phyloP scores from a whole-genome alignment of 2,797 vertebrate genomes.

The Siniperca undulata region DNA sequence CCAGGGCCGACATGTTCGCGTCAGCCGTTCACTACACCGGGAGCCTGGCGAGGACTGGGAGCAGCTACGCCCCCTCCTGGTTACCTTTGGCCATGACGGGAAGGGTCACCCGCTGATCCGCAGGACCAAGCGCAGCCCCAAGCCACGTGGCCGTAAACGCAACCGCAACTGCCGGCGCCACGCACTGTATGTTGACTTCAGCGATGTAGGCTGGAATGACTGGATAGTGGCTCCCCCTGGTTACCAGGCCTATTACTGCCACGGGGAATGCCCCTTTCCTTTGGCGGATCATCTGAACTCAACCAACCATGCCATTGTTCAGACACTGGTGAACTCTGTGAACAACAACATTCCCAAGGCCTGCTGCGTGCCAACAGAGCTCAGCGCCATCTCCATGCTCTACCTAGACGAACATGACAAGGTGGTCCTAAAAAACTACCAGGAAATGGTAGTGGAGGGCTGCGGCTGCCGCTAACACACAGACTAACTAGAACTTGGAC shows the following conservation, averaged over 20 bases:
- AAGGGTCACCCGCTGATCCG: constrained; percentile 93
- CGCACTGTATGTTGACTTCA: constrained; percentile 98
- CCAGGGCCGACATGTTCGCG: constrained; percentile 93
- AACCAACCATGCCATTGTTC: constrained; percentile 99
- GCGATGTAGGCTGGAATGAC: constrained; percentile 99
- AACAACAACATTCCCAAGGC: constrained; percentile 99
- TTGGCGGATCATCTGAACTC: constrained; percentile 99
- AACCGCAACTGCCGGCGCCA: constrained; percentile 97
- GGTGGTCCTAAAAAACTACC: constrained; percentile 99
- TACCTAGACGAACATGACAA: constrained; percentile 99
- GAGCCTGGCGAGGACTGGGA: constrained; percentile 92
- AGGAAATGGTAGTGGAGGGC: constrained; percentile 99
- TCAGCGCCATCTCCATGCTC: constrained; percentile 99
- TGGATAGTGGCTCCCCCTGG: constrained; percentile 99
- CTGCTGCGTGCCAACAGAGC: constrained; percentile 98
- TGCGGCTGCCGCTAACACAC: constrained; percentile 94
- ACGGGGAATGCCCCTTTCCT: constrained; percentile 99
- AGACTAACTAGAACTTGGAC: constrained; percentile 45
- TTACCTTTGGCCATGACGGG: constrained; percentile 97
- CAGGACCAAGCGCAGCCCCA: constrained; percentile 91
- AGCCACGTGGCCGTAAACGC: constrained; percentile 91
- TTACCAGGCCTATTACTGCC: constrained; percentile 99
- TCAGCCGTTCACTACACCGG: constrained; percentile 94
- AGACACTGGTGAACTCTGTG: constrained; percentile 99
- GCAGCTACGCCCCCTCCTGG: constrained; percentile 95